Conservation (phyloP, 2,888 invertebrate species). For the Nemurella pictetii region DNA sequence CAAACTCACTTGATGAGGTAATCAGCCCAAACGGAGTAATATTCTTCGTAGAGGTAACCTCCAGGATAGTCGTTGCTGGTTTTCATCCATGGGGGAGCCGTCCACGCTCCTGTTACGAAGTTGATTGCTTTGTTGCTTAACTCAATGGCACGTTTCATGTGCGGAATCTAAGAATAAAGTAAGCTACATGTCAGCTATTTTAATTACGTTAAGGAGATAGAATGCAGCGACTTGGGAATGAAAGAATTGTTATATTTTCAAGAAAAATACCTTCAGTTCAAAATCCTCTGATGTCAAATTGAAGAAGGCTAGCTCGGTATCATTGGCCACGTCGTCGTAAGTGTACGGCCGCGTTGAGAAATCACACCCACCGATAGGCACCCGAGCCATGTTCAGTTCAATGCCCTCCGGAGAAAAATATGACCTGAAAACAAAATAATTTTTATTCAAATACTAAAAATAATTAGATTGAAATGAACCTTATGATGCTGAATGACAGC, state of each 20-base stretch:
- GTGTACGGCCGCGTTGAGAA: conserved; percentile 60
- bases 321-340: conserved; percentile 55
- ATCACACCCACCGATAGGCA: conserved; percentile 61
- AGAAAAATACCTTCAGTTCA: conserved; percentile 51
- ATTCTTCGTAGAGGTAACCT: conserved; percentile 54
- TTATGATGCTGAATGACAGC: neutral
- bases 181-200: too few relatives aligned
- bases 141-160: conserved; percentile 37
- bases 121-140: conserved; percentile 36
- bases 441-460: neutral
- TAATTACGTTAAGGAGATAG: too few relatives aligned
- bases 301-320: conserved; percentile 51
- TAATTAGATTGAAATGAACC: too few relatives aligned
- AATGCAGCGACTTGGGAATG: too few relatives aligned
- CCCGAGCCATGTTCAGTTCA: conserved; percentile 57
- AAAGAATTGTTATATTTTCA: too few relatives aligned
- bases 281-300: conserved; percentile 55
- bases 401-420: conserved; percentile 52
- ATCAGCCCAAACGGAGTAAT: conserved; percentile 78
- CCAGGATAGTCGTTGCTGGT: conserved; percentile 62
- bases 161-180: conserved; percentile 34
- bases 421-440: conserved; percentile 51
- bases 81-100: conserved; percentile 72
- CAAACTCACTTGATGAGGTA: conserved; percentile 69
- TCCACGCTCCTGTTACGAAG: conserved; percentile 42